Evolutionary conservation across 1,140 invertebrate species (phyloP), one percentile per base, ranked within the genome.

Genomic region (Drosophila teissieri): DNA sequence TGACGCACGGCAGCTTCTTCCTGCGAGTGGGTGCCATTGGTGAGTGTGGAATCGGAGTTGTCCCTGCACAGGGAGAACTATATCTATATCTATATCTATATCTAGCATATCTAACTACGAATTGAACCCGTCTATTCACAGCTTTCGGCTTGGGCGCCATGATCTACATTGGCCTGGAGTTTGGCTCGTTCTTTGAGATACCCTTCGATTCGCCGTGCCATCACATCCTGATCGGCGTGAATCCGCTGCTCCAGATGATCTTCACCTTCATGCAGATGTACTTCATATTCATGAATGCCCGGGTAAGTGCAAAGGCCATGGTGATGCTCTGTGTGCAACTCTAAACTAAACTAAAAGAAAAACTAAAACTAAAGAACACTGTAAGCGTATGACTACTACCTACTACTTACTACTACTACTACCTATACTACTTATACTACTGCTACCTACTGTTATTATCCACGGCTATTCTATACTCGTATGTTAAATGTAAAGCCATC

Each of bases 221-320:
- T 93, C 96, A 97, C 85, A 97, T 98, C 56, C 93, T 98, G 46
- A 95, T 96, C 73, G 97, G 96, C 22, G 94, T 99, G n/a, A 98
- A 98, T 93, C 97, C 97, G 31, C 93, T 98, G 70, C 94, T 99
- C 8, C 98, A 99, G 90, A 97, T 99, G 95, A 95, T 98, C 36
- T 99, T 99, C 93, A 98, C 98, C 12, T 99, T 99, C 91, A 98
- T 98, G 95, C 98, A 99, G 93, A 98, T 99, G 97, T 99, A 99
- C 91, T 99, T 99, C 91, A 98, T 99, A 91, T 99, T 99, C 93
- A 98, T 98, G 95, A 99, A 99, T 93, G 98, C 98, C 53, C 95
- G 98, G 94, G 98, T 99, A 95, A 95, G 95, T 94, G 53, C 22
- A 46, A 36, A 62, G 46, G 54, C 34, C 46, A 6, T 17, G 46